phyloP scores from a whole-genome alignment of 2,797 vertebrate genomes.

The Sus cebifrons region DNA sequence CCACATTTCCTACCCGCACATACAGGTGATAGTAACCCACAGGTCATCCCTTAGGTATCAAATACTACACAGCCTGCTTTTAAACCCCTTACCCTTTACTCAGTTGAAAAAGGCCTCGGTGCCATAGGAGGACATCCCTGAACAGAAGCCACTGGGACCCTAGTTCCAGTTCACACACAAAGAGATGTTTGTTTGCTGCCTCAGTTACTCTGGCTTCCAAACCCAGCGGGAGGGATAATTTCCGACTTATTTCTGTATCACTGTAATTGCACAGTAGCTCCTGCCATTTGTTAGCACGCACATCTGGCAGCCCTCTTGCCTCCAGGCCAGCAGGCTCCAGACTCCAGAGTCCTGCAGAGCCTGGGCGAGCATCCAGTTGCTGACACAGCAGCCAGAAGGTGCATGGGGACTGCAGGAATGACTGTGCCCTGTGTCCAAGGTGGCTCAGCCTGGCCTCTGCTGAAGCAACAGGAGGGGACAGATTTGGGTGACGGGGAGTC shows the following conservation, averaged over 20 bases:
- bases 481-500: background rate
- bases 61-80: background rate
- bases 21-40: background rate
- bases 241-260: constrained; percentile 76
- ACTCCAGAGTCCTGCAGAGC: constrained; percentile 78
- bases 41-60: background rate
- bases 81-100: background rate
- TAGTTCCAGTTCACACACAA: background rate
- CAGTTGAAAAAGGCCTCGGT: background rate
- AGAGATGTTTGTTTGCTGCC: constrained; percentile 42
- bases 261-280: constrained; percentile 74
- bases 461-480: background rate
- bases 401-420: background rate
- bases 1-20: background rate
- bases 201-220: constrained; percentile 32
- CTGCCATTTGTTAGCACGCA: constrained; percentile 79
- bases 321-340: constrained; percentile 80
- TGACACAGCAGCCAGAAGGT: constrained; percentile 78
- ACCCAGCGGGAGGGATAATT: constrained; percentile 11
- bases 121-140: background rate
- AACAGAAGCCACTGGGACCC: background rate
- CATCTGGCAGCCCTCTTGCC: constrained; percentile 84
- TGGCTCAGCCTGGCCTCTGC: background rate
- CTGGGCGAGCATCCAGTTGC: constrained; percentile 80
- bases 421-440: background rate